Base-by-base conservation (phyloP, 2,797 vertebrate genomes). In the Perodicticus potto region DNA sequence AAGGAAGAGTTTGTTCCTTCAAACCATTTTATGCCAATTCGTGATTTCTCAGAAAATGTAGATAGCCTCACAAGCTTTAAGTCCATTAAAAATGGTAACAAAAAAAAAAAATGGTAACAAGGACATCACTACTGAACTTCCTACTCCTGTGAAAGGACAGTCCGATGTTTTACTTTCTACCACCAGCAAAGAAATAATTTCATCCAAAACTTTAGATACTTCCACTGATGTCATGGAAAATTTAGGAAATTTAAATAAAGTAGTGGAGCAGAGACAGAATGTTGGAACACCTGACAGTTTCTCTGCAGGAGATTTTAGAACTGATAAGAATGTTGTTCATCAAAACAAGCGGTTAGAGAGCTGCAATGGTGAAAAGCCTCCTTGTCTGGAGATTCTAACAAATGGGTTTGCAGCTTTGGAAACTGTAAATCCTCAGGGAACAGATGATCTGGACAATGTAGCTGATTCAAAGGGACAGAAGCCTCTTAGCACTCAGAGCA, bases 361-460 rank as follows among this genome's bases (percentile, higher is more conserved):
- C 73, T 99, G 99, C 97, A 99, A 99, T 27, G 99, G 99, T 32
- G 98, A 99, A 63, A 98, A 98, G 91, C 91, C 94, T 73, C 96
- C 97, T 11, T 96, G 98, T 93, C 89, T 98, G n/a, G 99, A 99
- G 98, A 98, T 98, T 97, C 98, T 99, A 96, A 98, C 98, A 89
- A 99, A 99, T 0, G 99, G 99, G 57, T 99, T 98, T 98, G 92
- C 98, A 96, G 98, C 97, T 37, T 97, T 95, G 25, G 98, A 99
- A 95, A 93, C 97, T 97, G 99, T 98, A 97, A 98, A 99, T 95
- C 98, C 99, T 98, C 98, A 98, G 98, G 99, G 98, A 98, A 98
- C 96, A 96, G 98, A 98, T 97, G 98, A 98, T 98, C 97, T 98
- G 92, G 98, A 98, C 97, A 25, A 29, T 65, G 12, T 93, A 45